Percentiles rank a stretch among this genome's conserved stretches.
Conservation (phyloP, 2,797 vertebrate genomes). For the Nyctibius grandis region DNA sequence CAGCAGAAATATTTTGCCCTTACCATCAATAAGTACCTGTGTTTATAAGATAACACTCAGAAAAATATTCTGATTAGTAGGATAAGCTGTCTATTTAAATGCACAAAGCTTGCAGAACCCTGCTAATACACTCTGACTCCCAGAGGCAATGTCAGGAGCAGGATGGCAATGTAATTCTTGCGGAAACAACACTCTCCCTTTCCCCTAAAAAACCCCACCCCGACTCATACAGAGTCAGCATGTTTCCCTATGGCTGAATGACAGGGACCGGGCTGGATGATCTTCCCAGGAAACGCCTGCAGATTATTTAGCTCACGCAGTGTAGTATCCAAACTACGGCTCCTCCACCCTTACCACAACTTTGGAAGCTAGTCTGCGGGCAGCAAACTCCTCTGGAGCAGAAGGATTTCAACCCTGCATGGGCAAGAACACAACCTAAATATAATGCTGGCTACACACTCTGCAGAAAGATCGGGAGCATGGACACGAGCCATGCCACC, state of each 20-base stretch:
- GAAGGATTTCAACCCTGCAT: not conserved
- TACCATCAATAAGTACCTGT: not conserved
- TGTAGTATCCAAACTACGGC: not conserved
- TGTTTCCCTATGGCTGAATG: not conserved
- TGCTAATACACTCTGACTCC: not conserved
- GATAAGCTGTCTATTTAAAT: not conserved
- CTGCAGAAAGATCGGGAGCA: not conserved
- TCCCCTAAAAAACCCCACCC: not conserved
- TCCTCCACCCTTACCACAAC: not conserved
- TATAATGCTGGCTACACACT: fast-evolving
- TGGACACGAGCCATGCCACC: fast-evolving
- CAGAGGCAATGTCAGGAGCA: not conserved
- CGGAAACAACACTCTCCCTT: not conserved
- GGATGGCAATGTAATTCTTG: not conserved
- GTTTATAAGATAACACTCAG: not conserved
- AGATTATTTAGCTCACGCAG: not conserved
- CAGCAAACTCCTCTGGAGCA: not conserved
- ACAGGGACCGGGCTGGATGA: not conserved
- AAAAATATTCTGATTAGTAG: not conserved
- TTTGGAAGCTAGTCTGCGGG: not conserved
- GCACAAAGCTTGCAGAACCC: not conserved
- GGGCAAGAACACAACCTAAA: not conserved
- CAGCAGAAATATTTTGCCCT: not conserved
- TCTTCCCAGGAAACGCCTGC: not conserved
- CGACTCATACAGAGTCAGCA: not conserved